Evolutionary conservation across 2,888 invertebrate species (phyloP), one percentile per base, ranked within the genome.

Genomic region (Fragum whitleyi): DNA sequence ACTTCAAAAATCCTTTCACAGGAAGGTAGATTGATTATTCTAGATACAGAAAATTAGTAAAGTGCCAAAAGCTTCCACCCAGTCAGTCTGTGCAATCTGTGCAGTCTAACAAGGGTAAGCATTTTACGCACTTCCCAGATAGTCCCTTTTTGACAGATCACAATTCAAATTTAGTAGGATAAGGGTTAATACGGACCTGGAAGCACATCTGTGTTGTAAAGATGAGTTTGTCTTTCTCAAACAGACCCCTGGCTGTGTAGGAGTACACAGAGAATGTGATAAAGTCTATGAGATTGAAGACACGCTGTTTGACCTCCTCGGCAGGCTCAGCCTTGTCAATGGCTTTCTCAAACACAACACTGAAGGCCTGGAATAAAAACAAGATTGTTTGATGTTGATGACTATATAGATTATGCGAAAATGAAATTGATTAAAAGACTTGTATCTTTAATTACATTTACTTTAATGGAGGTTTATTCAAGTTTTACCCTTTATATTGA

Each of bases 181-280:
- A n/a, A n/a, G n/a, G n/a, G n/a, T n/a, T 36, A 9, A 57, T 26
- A 67, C 36, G 87, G 93, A 97, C 97, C 95, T 97, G 97, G 94
- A 99, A 98, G 16, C 98, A 96, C 98, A 98, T 98, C 95, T 98
- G 98, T 0, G 98, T 97, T 6, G 97, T 97, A 94, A 98, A 98
- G 92, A 98, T 98, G 75, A 99, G 96, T 94, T 99, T 99, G 94
- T 99, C 98, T 91, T 97, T 97, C 94, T 99, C 98, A 94, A 99
- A 99, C 65, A 99, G 95, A 19, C 99, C 98, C 90, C 98, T 95
- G 0, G 97, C 97, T 3, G 98, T 98, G 94, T 99, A 99, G 94
- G 97, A 97, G 93, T 97, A 99, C 1, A 99, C 98, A 1, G 97
- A 97, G 94, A 97, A 98, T 47, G 97, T 97, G 90, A 99, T 98